A percentile compares a stretch with the other conserved stretches of the same genome.
Conservation (phyloP, 2,888 invertebrate genomes). For the Cremastinae sp. region DNA sequence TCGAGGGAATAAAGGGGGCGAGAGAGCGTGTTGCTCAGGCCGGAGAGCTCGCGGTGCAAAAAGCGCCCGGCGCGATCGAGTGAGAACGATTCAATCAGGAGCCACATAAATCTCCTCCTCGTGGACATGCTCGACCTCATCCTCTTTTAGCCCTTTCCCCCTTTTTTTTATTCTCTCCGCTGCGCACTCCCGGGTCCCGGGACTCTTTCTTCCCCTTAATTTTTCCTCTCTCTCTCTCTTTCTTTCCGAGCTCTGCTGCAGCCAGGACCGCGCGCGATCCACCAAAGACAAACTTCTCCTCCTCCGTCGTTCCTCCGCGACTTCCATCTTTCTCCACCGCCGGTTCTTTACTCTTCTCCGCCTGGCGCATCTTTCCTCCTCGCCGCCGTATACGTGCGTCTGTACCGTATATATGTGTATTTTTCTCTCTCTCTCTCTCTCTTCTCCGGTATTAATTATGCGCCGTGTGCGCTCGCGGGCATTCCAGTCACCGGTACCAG, state of each 20-base stretch:
- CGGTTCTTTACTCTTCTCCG: constrained; percentile 51
- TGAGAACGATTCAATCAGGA: constrained; percentile 81
- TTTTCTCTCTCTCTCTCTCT: constrained; percentile 36
- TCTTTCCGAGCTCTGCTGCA: constrained; percentile 21
- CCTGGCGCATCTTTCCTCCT: constrained; percentile 24
- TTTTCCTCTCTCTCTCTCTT: constrained; percentile 55
- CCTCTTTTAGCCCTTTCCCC: constrained; percentile 42
- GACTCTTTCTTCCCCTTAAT: constrained; percentile 30
- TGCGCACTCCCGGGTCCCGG: constrained; percentile 16
- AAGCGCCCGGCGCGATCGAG: constrained; percentile 80
- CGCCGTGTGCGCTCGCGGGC: constrained; percentile 78
- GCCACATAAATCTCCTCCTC: constrained; percentile 80
- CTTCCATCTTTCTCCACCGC: constrained; percentile 33
- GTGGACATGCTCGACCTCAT: constrained; percentile 75
- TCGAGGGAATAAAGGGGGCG: constrained; percentile 46
- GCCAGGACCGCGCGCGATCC: constrained; percentile 57
- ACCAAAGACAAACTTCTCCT: constrained; percentile 45
- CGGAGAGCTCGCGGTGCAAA: constrained; percentile 73
- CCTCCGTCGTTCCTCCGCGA: constrained; percentile 44
- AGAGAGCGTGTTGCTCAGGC: constrained; percentile 62
- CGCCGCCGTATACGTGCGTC: neutral
- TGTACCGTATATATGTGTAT: constrained; percentile 20
- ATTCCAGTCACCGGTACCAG: constrained; percentile 78
- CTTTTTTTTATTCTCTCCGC: constrained; percentile 21
- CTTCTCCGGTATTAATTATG: constrained; percentile 78